Conservation (phyloP, 2,888 invertebrate genomes). For the Didymodactylos carnosus region DNA sequence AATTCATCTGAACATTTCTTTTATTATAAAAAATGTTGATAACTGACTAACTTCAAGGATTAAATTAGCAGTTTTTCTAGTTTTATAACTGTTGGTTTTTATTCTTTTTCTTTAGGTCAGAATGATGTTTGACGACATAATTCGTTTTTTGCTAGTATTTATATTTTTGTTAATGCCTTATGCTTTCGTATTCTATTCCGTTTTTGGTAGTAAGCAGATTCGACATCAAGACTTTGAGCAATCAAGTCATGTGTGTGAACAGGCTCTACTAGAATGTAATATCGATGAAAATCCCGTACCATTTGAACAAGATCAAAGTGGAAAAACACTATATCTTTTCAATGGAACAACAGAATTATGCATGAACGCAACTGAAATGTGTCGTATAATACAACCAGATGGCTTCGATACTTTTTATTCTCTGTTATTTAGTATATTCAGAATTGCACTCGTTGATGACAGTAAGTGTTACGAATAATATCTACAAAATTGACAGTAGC, state of each 20-base stretch:
- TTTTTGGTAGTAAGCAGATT: not conserved
- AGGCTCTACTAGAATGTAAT: not conserved
- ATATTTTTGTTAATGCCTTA: not conserved
- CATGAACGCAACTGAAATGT: not conserved
- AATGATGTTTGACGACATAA: not conserved
- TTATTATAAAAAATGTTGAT: no score
- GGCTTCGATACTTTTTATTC: not conserved
- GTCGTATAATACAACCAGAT: not conserved
- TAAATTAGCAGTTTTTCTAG: no score
- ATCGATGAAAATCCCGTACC: not conserved
- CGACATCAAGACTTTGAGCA: not conserved
- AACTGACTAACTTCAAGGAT: no score
- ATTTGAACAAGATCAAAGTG: not conserved
- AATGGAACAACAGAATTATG: not conserved
- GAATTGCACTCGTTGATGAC: not conserved
- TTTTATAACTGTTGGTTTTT: not conserved
- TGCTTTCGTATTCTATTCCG: not conserved
- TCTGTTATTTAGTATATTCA: not conserved
- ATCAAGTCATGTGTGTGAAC: not conserved
- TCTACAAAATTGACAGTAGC: rapidly evolving
- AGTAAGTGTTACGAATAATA: not conserved
- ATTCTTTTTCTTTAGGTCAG: not conserved
- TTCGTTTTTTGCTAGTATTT: not conserved
- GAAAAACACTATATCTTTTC: not conserved
- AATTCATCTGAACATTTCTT: no score